A percentile compares a stretch with the other conserved stretches of the same genome.
Conservation (phyloP, 2,888 invertebrate species). For the Watsonalla cultraria region DNA sequence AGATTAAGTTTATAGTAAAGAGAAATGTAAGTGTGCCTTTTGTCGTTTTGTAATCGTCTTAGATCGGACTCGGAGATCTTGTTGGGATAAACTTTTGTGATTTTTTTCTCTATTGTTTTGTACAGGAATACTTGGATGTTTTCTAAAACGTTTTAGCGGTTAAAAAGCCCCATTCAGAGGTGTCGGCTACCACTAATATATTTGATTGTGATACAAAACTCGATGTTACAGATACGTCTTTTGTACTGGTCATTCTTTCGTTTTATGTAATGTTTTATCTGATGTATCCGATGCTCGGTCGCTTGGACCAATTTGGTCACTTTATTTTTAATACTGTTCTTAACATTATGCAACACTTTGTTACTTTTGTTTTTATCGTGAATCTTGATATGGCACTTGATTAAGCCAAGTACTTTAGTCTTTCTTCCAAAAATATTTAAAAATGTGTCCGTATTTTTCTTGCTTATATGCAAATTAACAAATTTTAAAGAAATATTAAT, state of each 20-base stretch:
- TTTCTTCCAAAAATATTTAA: too few relatives aligned
- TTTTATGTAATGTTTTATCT: slow-evolving; percentile 13
- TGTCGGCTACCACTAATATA: slow-evolving; percentile 43
- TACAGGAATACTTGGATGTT: slow-evolving; percentile 35
- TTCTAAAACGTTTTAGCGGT: slow-evolving; percentile 62
- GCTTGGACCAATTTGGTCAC: not conserved
- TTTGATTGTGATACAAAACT: slow-evolving; percentile 42
- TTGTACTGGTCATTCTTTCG: slow-evolving; percentile 26
- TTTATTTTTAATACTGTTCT: not conserved
- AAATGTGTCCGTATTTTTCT: too few relatives aligned
- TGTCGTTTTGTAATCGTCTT: slow-evolving; percentile 68
- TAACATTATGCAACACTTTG: not conserved
- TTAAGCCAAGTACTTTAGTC: too few relatives aligned
- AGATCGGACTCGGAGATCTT: slow-evolving; percentile 59
- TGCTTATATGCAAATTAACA: too few relatives aligned
- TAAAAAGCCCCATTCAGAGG: slow-evolving; percentile 55
- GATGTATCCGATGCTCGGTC: not conserved
- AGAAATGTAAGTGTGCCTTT: slow-evolving; percentile 55
- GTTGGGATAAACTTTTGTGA: slow-evolving; percentile 59
- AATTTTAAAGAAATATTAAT: too few relatives aligned
- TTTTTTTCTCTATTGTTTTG: slow-evolving; percentile 53
- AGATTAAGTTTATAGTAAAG: slow-evolving; percentile 62
- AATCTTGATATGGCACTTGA: too few relatives aligned
- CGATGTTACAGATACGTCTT: slow-evolving; percentile 54
- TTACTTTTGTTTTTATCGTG: not conserved